Base-by-base conservation (phyloP, 2,888 invertebrate species). In the Phorcus lineatus region DNA sequence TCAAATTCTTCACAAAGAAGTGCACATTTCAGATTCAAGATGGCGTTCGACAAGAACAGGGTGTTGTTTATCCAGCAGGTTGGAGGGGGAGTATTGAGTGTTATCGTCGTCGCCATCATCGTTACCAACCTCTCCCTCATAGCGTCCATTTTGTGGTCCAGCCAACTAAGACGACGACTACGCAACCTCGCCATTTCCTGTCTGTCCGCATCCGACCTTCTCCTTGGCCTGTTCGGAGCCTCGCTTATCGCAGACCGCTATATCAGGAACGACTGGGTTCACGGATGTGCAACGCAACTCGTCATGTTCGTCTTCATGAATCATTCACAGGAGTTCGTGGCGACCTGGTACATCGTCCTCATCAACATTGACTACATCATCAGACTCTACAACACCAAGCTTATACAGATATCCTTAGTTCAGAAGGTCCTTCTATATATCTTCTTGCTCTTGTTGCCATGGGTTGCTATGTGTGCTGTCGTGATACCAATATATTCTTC, bases 251-350 rank as follows among this genome's bases (percentile, higher is more conserved):
- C 62, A 24, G 62, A 62, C 62, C 24, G 62, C 28, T 62, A 62
- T 62, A 62, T 62, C 11, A 22, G 62, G 24, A 62, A 62, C 24
- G 62, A 62, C 62, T 62, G 62, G 62, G 62, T 62, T 13, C 62
- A 62, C 28, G 62, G 62, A 2, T 62, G 62, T 11, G 62, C 28
- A 1, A 62, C 62, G 24, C 62, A 62, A 28, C 28, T 62, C 16
- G 62, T 62, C 28, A 62, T 62, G 62, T 62, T 62, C 62, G 62
- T 62, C 28, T 62, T 62, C 62, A 62, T 62, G 62, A 62, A 62
- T 28, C 62, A 62, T 28, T 62, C 62, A 16, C 62, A 62, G 62
- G 62, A 62, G 24, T 62, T 62, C 28, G 62, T 62, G 24, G 62
- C 62, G 16, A 62, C 62, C 28, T 62, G 62, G 62, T 62, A 62